A percentile compares a stretch with the other conserved stretches of the same genome.
These are phyloP conservation scores for Pegoplata infirma DNA, from an alignment of 2,888 invertebrate species.

Conservation along the genomic window DNA sequence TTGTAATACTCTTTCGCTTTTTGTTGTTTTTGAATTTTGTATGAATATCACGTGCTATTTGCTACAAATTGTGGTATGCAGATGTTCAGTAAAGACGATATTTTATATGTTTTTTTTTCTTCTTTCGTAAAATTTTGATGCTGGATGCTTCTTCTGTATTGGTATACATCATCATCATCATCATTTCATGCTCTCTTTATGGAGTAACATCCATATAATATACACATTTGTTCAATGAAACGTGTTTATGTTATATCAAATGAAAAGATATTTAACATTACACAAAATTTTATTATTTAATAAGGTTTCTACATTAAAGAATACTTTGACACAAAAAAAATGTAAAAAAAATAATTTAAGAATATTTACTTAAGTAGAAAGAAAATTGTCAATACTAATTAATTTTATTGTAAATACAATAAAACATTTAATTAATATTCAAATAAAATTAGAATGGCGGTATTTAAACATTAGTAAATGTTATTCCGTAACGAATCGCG, in stretches of 20 bases:
- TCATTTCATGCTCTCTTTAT: conserved; percentile 19
- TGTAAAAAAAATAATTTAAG: too few species aligned
- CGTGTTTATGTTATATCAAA: conserved; percentile 4
- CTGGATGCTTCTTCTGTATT: not conserved
- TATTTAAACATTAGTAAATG: too few species aligned
- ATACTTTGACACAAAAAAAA: too few species aligned
- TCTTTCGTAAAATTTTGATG: not conserved
- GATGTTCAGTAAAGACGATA: conserved; percentile 39
- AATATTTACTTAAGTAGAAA: too few species aligned
- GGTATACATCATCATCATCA: conserved; percentile 1
- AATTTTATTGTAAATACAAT: too few species aligned
- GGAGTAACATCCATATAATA: not conserved
- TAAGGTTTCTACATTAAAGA: too few species aligned
- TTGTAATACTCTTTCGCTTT: too few species aligned
- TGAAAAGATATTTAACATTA: not conserved
- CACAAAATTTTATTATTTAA: too few species aligned
- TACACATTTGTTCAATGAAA: not conserved
- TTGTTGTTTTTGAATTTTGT: conserved; percentile 30
- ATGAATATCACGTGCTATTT: conserved; percentile 40
- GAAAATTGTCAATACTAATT: too few species aligned
- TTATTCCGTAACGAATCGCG: too few species aligned
- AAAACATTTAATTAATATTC: too few species aligned
- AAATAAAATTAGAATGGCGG: too few species aligned
- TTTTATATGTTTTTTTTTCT: conserved; percentile 10
- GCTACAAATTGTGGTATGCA: conserved; percentile 55